A percentile compares a stretch with the other conserved stretches of the same genome.
Conservation (phyloP, 2,113 vertebrate genomes). For the Craseonycteris thonglongyai region DNA sequence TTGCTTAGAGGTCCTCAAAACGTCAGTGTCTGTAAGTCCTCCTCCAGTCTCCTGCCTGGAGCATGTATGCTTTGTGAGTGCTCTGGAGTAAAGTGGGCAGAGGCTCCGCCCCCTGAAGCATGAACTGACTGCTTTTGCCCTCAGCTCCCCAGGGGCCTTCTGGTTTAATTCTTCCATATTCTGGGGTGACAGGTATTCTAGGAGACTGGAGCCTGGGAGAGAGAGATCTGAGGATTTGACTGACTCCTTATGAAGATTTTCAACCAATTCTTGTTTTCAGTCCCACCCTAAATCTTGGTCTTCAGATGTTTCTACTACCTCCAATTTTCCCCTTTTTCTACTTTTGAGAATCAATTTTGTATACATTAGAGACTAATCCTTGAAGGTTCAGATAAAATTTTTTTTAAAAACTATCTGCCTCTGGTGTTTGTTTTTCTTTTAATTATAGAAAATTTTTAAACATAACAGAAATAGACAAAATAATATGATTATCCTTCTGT, state of each 20-base stretch:
- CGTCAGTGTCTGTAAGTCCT: background rate
- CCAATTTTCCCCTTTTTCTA: background rate
- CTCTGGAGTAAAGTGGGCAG: background rate
- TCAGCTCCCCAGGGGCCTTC: background rate
- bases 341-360: background rate
- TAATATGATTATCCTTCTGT: background rate
- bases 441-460: background rate
- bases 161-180: background rate
- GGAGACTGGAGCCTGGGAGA: background rate
- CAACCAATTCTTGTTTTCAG: background rate
- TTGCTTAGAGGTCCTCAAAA: background rate
- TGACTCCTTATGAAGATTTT: background rate
- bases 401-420: background rate
- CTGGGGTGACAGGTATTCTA: background rate
- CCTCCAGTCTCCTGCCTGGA: background rate
- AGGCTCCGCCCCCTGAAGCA: no score
- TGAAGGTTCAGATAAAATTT: background rate
- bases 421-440: background rate
- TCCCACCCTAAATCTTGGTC: background rate
- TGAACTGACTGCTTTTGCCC: background rate
- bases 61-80: background rate
- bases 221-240: background rate
- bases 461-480: conserved; percentile 5
- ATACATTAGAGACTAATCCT: background rate
- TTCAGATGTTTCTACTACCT: background rate